Conservation (phyloP, 2,888 invertebrate species). For the Ectemnius continuus region DNA sequence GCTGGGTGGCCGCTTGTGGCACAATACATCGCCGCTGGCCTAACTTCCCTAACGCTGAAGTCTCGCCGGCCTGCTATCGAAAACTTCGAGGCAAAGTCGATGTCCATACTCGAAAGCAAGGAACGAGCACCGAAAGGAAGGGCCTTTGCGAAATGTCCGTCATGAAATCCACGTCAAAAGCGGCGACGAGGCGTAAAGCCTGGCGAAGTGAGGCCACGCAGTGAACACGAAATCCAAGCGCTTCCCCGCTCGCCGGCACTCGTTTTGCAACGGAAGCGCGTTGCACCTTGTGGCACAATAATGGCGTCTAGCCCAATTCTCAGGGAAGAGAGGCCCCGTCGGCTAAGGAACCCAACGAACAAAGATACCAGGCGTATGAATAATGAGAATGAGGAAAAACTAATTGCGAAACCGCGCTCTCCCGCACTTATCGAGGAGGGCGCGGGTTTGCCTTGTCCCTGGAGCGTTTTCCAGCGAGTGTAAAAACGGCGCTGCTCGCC, state of each 20-base stretch:
- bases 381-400: slow-evolving; percentile 13
- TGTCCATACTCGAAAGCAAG: not conserved
- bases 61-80: slow-evolving; percentile 3
- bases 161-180: slow-evolving; percentile 10
- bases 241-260: not conserved
- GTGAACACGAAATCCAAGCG: slow-evolving; percentile 1
- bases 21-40: slow-evolving; percentile 35
- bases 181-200: slow-evolving; percentile 5
- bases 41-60: slow-evolving; percentile 7
- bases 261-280: slow-evolving; percentile 43
- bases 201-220: not conserved
- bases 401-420: slow-evolving; percentile 5
- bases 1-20: slow-evolving; percentile 30
- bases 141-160: slow-evolving; percentile 9
- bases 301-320: slow-evolving; percentile 50
- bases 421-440: not conserved
- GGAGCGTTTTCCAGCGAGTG: no score
- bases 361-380: slow-evolving; percentile 20
- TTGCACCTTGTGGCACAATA: slow-evolving; percentile 46
- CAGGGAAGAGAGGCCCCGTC: slow-evolving; percentile 26
- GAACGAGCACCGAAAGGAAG: not conserved
- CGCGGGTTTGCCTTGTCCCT: no score
- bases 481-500: slow-evolving; percentile 13
- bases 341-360: not conserved
- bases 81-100: not conserved